Conservation (phyloP, 2,888 invertebrate species). For the Callosobruchus maculatus region DNA sequence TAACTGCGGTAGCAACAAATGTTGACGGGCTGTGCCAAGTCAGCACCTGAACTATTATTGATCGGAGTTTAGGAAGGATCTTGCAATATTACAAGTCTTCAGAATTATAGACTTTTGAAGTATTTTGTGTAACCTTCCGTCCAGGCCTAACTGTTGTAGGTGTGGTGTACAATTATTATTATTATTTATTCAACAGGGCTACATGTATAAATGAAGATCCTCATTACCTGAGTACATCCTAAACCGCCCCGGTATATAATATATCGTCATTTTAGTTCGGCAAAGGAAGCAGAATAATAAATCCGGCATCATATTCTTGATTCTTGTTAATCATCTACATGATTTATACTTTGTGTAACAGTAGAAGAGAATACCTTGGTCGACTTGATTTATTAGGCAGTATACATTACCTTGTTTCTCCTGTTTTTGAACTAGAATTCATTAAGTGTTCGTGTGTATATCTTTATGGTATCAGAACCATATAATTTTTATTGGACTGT, state of each 20-base stretch:
- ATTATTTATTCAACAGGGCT: too few species aligned
- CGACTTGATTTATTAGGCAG: constrained; percentile 15
- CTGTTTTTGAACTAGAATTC: background rate
- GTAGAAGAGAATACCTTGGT: constrained; percentile 11
- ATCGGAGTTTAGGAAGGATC: too few species aligned
- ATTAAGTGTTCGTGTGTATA: background rate
- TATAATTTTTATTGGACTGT: background rate
- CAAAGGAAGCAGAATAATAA: background rate
- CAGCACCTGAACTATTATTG: too few species aligned
- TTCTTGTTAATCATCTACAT: constrained; percentile 28
- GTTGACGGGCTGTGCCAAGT: too few species aligned
- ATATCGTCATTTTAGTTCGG: background rate
- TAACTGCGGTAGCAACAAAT: too few species aligned
- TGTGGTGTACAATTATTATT: too few species aligned
- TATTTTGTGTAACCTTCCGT: too few species aligned
- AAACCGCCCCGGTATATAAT: background rate
- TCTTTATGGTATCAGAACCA: background rate
- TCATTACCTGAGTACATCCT: too few species aligned
- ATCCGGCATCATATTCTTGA: constrained; percentile 15
- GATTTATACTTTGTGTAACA: constrained; percentile 26
- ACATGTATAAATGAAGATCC: constrained; percentile 5
- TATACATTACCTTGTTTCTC: background rate
- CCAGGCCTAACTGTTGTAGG: too few species aligned
- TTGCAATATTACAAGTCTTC: too few species aligned
- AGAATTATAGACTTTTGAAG: too few species aligned